Conservation (phyloP, 1,140 invertebrate genomes). For the Drosophila sucinea region DNA sequence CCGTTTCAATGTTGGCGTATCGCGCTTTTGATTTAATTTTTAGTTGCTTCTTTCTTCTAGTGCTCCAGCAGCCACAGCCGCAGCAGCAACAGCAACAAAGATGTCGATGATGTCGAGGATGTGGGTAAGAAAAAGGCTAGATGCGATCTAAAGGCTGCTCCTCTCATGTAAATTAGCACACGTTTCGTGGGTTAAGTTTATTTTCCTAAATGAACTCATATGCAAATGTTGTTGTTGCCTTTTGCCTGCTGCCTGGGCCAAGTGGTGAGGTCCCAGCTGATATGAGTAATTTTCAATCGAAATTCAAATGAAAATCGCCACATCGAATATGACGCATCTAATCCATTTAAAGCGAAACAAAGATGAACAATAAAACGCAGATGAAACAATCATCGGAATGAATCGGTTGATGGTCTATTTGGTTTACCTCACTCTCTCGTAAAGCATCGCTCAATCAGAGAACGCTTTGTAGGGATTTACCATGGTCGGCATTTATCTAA, state of each 20-base stretch:
- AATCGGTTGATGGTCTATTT: conserved; percentile 52
- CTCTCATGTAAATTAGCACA: conserved; percentile 78
- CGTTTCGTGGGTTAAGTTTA: conserved; percentile 74
- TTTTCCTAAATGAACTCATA: conserved; percentile 81
- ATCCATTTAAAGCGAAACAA: conserved; percentile 60
- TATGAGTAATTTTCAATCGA: conserved; percentile 16
- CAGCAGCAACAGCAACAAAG: conserved; percentile 54
- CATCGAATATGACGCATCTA: conserved; percentile 64
- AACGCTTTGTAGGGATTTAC: conserved; percentile 20
- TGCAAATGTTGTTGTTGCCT: conserved; percentile 67
- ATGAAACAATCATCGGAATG: conserved; percentile 33
- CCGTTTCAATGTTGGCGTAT: conserved; percentile 66
- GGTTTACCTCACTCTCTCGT: conserved; percentile 55
- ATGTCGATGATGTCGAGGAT: conserved; percentile 66
- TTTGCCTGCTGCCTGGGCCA: conserved; percentile 67
- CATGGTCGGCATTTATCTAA: conserved; percentile 67
- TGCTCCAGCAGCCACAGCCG: not conserved
- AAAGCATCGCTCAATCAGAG: conserved; percentile 74
- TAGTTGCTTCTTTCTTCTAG: conserved; percentile 39
- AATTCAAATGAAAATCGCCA: conserved; percentile 50
- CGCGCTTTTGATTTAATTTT: conserved; percentile 79
- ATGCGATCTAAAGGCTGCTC: conserved; percentile 61
- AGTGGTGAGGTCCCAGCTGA: conserved; percentile 27
- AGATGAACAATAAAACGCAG: conserved; percentile 34
- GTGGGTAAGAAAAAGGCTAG: conserved; percentile 36